phyloP scores from a whole-genome alignment of 2,113 vertebrate species.

The Okapia johnstoni region DNA sequence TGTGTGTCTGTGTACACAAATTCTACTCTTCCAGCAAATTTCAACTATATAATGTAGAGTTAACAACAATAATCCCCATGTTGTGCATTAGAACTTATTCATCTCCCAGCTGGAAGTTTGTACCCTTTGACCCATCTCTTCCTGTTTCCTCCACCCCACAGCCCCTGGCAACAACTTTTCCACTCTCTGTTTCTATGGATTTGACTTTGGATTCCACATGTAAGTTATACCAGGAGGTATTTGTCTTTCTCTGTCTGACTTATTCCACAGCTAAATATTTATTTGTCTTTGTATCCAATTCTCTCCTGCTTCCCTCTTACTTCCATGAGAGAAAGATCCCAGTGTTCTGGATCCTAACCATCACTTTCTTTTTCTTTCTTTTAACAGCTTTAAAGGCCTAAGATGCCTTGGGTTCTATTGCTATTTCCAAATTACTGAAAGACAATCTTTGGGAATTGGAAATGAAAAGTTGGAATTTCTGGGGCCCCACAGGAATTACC shows the following conservation, averaged over 20 bases:
- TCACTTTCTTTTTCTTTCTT: background rate
- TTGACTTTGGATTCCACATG: background rate
- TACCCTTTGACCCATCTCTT: background rate
- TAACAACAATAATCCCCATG: background rate
- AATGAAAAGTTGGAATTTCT: background rate
- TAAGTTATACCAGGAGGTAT: background rate
- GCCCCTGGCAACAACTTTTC: background rate
- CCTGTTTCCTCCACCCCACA: background rate
- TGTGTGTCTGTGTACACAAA: background rate
- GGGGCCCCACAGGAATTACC: background rate
- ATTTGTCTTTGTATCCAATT: too few relatives aligned
- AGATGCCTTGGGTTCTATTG: background rate
- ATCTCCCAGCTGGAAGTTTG: background rate
- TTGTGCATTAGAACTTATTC: background rate
- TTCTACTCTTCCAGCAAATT: background rate
- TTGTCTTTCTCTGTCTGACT: background rate
- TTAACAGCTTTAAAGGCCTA: background rate
- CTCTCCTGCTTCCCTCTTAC: background rate
- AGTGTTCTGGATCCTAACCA: background rate
- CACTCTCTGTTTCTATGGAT: background rate
- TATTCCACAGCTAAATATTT: background rate
- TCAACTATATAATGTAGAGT: background rate
- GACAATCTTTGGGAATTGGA: background rate
- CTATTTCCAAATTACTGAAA: background rate
- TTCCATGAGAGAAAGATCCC: background rate